Percentiles rank a stretch among this genome's conserved stretches.
Evolutionary conservation across 2,113 vertebrate genomes (phyloP).

Genomic region (Mixornis gularis): DNA sequence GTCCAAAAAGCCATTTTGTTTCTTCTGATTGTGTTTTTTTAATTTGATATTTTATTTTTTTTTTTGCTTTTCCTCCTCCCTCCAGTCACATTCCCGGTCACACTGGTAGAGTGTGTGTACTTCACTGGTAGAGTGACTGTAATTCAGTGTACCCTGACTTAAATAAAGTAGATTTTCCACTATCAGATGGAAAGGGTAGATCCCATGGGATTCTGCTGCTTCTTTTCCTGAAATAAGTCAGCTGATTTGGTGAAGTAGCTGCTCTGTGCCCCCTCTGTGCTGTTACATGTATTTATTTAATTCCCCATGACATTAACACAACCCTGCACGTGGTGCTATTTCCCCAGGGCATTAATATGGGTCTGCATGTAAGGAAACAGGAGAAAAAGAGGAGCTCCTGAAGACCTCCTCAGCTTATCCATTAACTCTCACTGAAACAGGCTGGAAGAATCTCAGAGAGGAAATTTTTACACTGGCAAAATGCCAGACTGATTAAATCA

Average conservation of each 20-base stretch:
- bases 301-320: background rate
- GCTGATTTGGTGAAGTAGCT: background rate
- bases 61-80: background rate
- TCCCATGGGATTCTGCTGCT: background rate
- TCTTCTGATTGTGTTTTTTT: background rate
- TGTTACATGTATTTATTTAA: background rate
- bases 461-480: background rate
- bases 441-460: background rate
- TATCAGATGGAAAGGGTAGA: background rate
- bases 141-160: background rate
- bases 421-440: background rate
- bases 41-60: background rate
- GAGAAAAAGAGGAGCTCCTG: background rate
- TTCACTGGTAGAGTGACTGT: background rate
- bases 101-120: background rate
- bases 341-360: background rate
- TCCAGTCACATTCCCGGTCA: background rate
- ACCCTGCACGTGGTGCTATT: background rate
- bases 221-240: background rate
- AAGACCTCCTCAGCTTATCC: background rate
- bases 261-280: background rate
- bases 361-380: accelerated
- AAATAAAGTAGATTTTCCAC: background rate
- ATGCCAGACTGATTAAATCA: background rate
- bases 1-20: background rate